Evolutionary conservation across 2,797 vertebrate genomes (phyloP), one percentile per base, ranked within the genome.

Genomic region (Naso thynnoides): DNA sequence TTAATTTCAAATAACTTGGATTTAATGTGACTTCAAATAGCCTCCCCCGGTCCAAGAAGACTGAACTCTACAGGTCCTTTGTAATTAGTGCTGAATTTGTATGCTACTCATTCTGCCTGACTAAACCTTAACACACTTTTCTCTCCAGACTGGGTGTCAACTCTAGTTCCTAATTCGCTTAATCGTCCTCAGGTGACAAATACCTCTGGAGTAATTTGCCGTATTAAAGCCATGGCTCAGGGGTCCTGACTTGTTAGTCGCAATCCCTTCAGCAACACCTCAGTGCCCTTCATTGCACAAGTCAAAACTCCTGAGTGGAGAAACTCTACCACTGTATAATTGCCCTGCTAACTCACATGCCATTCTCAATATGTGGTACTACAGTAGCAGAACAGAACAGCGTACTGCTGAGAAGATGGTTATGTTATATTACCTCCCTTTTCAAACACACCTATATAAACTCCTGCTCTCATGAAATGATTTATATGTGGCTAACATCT

Each of bases 161-260:
- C 73, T 77, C 75, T 62, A 49, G 76, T 65, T 75, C 75, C 70
- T 83, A 81, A 85, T 88, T 84, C 69, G 29, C 55, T 75, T 93
- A 90, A 91, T 90, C 85, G 48, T 83, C 84, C 75, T 88, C 86
- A 90, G 86, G 84, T 92, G 89, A 88, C 84, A 91, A 90, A 93
- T 88, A 73, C 76, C 83, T 81, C 71, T 45, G 70, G 66, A 74
- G 83, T 90, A 90, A 92, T 89, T 91, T 89, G 73, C 70, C 72
- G 24, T 89, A 86, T 90, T 79, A 86, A 89, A 86, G 77, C 66
- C 62, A 57, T n/a, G 65, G 54, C 78, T 90, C 69, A 76, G 63
- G 56, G 73, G 75, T 88, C 84, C 66, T 59, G 66, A 76, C 55
- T 79, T 83, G 64, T 81, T 81, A 78, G 72, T 80, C 68, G 75